These are phyloP conservation scores for Capreolus pygargus DNA, from an alignment of 2,113 vertebrate species.

Conservation along the genomic window DNA sequence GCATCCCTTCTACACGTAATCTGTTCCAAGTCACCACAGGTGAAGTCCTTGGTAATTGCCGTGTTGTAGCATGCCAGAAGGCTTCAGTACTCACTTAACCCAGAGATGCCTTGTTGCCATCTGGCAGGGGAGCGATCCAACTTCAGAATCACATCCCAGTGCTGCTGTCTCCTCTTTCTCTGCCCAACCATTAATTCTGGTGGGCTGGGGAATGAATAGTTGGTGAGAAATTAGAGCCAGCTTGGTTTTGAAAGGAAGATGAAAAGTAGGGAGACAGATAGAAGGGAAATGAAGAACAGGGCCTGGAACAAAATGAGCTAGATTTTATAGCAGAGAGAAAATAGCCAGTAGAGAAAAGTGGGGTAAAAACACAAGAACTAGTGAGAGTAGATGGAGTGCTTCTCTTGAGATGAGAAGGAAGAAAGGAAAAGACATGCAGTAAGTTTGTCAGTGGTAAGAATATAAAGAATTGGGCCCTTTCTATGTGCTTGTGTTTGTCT, in stretches of 20 bases:
- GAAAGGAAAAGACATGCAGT: background rate
- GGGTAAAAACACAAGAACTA: background rate
- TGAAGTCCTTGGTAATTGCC: conserved; percentile 40
- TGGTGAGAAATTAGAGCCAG: background rate
- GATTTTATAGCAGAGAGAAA: background rate
- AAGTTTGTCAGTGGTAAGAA: background rate
- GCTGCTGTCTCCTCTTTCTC: background rate
- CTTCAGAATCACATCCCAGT: background rate
- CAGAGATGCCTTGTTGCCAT: conserved; percentile 36
- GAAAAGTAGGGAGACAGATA: background rate
- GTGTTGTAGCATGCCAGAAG: background rate
- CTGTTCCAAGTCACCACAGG: conserved; percentile 58
- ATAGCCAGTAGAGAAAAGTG: background rate
- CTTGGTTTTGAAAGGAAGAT: background rate
- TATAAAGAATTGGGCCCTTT: background rate
- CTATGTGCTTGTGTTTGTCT: background rate
- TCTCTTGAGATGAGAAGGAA: background rate
- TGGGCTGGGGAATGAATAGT: background rate
- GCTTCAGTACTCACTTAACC: background rate
- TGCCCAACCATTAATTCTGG: background rate
- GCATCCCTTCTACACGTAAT: background rate
- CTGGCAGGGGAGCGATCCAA: conserved; percentile 21
- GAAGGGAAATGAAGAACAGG: background rate
- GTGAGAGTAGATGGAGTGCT: background rate
- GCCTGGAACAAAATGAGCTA: background rate